Base-by-base conservation (phyloP, 2,797 vertebrate species). In the Kryptolebias ocellatus region DNA sequence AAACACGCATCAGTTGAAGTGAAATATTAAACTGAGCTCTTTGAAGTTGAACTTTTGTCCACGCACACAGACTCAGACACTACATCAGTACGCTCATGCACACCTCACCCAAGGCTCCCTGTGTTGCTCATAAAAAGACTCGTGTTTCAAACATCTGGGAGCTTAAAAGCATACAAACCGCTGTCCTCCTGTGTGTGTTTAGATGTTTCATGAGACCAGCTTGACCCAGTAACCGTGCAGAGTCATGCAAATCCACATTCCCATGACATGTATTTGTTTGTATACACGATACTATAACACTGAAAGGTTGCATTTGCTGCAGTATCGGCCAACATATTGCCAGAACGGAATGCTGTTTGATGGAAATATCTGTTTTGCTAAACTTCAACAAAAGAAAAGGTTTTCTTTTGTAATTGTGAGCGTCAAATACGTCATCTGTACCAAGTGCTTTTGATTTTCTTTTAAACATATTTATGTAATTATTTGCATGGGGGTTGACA, bases 121-220 rank as follows among this genome's bases (percentile, higher is more conserved):
- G 71, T 60, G 79, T 53, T 76, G 73, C 82, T 83, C 83, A 74
- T 92, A 89, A 89, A 90, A 83, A 65, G 67, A 78, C 73, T 91
- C 78, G 72, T 76, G 86, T 91, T 91, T 89, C 88, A 83, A 90
- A 92, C 92, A 93, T 91, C 88, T 93, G 91, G 81, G 76, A 67
- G 56, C 78, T 80, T 86, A 69, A 93, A 84, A 81, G 86, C 53
- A 20, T 66, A 67, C 81, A 74, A 78, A 49, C 54, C 44, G 29
- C 78, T 20, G 72, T 77, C 75, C 83, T 83, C 64, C 70, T 88
- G 78, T 80, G 73, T 56, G 63, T 82, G 76, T 75, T 18, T 72
- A 47, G 64, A n/a, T 78, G 61, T 81, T 51, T 72, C 56, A 70
- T 83, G 46, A 68, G 49, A 64, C 39, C 58, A 61, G 57, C 54